Conservation (phyloP, 1,140 invertebrate species). For the Scylla paramamosain region DNA sequence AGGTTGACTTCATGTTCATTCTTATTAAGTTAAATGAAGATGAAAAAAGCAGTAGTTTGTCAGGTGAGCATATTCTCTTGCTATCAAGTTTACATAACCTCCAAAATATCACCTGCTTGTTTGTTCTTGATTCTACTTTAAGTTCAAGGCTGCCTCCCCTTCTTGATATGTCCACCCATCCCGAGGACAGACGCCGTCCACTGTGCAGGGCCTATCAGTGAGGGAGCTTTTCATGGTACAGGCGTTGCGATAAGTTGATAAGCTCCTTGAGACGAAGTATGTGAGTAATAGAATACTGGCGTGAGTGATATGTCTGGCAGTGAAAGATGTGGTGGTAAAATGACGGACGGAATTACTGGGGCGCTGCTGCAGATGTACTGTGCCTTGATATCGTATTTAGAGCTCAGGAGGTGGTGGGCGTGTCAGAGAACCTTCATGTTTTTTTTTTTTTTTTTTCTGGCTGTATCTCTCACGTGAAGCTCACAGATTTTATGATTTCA, state of each 20-base stretch:
- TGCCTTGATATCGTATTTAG: too few species aligned
- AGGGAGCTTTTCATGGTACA: not conserved
- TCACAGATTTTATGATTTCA: too few species aligned
- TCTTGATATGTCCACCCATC: not conserved
- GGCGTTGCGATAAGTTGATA: not conserved
- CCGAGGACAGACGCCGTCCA: too few species aligned
- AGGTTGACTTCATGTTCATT: too few species aligned
- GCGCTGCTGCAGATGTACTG: too few species aligned
- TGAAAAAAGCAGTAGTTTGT: not conserved
- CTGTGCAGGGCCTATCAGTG: not conserved
- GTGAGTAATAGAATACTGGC: too few species aligned
- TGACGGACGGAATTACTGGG: too few species aligned
- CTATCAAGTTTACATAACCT: not conserved
- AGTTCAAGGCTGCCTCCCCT: not conserved
- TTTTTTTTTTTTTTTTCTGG: too few species aligned
- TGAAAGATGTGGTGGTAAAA: not conserved
- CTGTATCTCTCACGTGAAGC: too few species aligned
- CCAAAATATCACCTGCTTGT: not conserved
- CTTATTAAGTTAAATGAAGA: not conserved
- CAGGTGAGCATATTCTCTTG: not conserved
- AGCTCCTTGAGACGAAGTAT: not conserved
- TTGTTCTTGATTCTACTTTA: not conserved
- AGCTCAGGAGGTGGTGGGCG: too few species aligned
- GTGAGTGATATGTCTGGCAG: not conserved
- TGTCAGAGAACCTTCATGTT: too few species aligned